Evolutionary conservation across 2,888 invertebrate species (phyloP).

Genomic region (Zaprionus obscuricornis): DNA sequence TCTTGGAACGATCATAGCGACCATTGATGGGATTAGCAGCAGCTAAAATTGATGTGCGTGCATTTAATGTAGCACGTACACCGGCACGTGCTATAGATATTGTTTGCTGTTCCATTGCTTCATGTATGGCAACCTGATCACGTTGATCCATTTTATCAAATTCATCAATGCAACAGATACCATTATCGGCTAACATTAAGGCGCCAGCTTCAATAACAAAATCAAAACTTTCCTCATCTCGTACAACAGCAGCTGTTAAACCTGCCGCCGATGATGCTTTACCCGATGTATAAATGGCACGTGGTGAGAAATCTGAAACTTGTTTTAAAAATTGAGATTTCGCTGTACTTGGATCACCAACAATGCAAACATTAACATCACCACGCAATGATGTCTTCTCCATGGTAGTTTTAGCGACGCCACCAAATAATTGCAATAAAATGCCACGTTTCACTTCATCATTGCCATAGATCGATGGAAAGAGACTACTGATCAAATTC

Average conservation of each 20-base stretch:
- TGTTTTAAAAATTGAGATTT: constrained; percentile 98
- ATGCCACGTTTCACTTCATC: constrained; percentile 97
- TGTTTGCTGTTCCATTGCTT: constrained; percentile 99
- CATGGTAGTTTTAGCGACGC: constrained; percentile 96
- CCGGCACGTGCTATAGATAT: constrained; percentile 99
- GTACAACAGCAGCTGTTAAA: constrained; percentile 98
- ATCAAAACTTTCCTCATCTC: constrained; percentile 98
- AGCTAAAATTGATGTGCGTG: constrained; percentile 97
- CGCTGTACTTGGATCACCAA: constrained; percentile 99
- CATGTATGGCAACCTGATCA: constrained; percentile 99
- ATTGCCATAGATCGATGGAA: constrained; percentile 98
- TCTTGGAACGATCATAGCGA: constrained; percentile 96
- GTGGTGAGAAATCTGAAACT: constrained; percentile 96
- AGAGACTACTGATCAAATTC: constrained; percentile 95
- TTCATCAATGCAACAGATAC: constrained; percentile 99
- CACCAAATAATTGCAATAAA: constrained; percentile 97
- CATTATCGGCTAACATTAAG: constrained; percentile 99
- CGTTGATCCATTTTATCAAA: constrained; percentile 99
- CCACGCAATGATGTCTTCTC: constrained; percentile 97
- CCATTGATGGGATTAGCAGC: constrained; percentile 99
- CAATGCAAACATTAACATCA: constrained; percentile 98
- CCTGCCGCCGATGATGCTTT: constrained; percentile 99
- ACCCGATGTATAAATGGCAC: constrained; percentile 99
- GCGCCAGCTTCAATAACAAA: constrained; percentile 99
- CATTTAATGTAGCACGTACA: constrained; percentile 98